Conservation (phyloP, 2,113 vertebrate species). For the Leucoraja erinaceus region DNA sequence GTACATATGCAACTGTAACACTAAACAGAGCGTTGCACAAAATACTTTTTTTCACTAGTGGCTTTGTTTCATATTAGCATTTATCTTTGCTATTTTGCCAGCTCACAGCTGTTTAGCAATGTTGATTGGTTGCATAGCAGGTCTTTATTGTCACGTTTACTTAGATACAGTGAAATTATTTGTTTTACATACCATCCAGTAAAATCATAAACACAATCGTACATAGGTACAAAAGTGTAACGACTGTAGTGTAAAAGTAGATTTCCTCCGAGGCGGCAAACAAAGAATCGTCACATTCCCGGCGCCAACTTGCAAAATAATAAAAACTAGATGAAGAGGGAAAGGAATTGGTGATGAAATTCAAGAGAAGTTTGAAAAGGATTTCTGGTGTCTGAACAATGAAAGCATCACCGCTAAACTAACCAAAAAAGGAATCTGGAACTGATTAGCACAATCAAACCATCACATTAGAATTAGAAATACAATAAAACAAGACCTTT, state of each 20-base stretch:
- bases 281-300: too few relatives aligned
- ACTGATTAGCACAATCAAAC: too few relatives aligned
- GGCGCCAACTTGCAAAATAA: not conserved
- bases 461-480: conserved; percentile 39
- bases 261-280: too few relatives aligned
- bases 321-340: not conserved
- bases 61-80: not conserved
- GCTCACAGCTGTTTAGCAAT: not conserved
- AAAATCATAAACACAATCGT: too few relatives aligned
- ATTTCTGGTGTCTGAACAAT: not conserved
- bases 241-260: too few relatives aligned
- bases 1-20: not conserved
- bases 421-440: not conserved
- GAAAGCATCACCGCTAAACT: not conserved
- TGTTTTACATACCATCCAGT: too few relatives aligned
- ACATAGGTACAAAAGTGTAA: too few relatives aligned
- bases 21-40: not conserved
- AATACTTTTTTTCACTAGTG: not conserved
- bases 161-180: too few relatives aligned
- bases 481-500: not conserved
- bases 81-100: not conserved
- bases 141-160: too few relatives aligned
- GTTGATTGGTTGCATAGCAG: not conserved
- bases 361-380: not conserved
- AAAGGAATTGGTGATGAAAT: not conserved